A percentile compares a stretch with the other conserved stretches of the same genome.
Conservation (phyloP, 2,113 vertebrate species). For the Leptobrachium ailaonicum region DNA sequence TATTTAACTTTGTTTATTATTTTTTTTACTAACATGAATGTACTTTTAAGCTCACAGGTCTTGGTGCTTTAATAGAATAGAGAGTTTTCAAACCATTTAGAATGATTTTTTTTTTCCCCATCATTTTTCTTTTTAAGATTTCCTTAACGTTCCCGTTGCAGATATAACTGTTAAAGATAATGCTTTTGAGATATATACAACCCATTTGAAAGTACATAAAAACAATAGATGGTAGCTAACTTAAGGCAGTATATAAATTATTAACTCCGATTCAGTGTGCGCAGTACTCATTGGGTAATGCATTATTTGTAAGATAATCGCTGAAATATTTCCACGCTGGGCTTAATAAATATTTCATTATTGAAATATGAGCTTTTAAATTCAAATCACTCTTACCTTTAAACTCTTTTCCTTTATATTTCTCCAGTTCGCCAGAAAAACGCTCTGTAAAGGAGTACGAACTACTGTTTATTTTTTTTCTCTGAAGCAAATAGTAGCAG, state of each 20-base stretch:
- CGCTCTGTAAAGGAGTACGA: too few relatives aligned
- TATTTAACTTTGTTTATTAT: too few relatives aligned
- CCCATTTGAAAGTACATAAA: slow-evolving; percentile 9
- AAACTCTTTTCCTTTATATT: neutral
- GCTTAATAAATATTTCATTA: slow-evolving; percentile 14
- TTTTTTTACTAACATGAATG: too few relatives aligned
- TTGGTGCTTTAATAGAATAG: too few relatives aligned
- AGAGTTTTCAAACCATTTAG: too few relatives aligned
- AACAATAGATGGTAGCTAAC: slow-evolving; percentile 27
- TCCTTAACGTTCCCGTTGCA: neutral
- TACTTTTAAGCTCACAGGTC: too few relatives aligned
- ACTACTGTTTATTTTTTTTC: too few relatives aligned
- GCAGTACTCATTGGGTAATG: slow-evolving; percentile 9
- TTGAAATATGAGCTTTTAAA: slow-evolving; percentile 19
- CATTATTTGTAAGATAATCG: slow-evolving; percentile 21
- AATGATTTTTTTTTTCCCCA: too few relatives aligned
- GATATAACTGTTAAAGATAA: neutral
- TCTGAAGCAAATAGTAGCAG: too few relatives aligned
- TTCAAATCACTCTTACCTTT: slow-evolving; percentile 10
- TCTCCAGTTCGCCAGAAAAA: neutral
- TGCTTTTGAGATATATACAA: neutral
- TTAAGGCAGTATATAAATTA: slow-evolving; percentile 34
- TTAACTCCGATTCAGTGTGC: neutral
- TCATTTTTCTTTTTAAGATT: neutral
- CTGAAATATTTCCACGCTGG: neutral